Evolutionary conservation across 2,888 invertebrate species (phyloP).

Genomic region (Callosobruchus maculatus): DNA sequence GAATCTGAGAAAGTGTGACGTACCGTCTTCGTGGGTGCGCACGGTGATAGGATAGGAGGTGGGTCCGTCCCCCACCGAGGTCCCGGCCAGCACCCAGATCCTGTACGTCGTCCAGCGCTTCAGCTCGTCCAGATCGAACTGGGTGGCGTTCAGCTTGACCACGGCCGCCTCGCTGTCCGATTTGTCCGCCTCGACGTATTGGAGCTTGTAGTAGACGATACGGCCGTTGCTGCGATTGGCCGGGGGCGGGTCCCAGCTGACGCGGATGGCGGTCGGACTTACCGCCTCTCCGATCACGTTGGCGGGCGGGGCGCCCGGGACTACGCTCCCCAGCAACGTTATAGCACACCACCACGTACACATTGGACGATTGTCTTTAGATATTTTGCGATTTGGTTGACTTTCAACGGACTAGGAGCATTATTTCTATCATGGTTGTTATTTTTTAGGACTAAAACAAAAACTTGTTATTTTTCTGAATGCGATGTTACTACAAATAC

Average conservation of each 20-base stretch:
- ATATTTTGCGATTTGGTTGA: neutral
- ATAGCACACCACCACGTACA: neutral
- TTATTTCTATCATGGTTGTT: too few relatives aligned
- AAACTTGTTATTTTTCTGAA: too few relatives aligned
- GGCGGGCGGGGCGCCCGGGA: slow-evolving; percentile 95
- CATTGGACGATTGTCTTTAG: neutral
- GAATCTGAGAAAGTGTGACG: slow-evolving; percentile 59
- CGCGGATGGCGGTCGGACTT: slow-evolving; percentile 84
- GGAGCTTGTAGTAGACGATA: slow-evolving; percentile 93
- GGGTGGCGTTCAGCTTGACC: slow-evolving; percentile 74
- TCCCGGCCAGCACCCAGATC: slow-evolving; percentile 95
- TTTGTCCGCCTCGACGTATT: slow-evolving; percentile 79
- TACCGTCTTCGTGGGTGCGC: slow-evolving; percentile 98
- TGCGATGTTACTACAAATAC: too few relatives aligned
- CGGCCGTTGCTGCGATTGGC: slow-evolving; percentile 87
- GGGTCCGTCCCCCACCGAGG: slow-evolving; percentile 94
- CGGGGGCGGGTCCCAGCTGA: slow-evolving; percentile 91
- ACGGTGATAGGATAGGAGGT: slow-evolving; percentile 87
- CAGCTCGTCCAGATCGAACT: slow-evolving; percentile 82
- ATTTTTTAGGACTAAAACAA: too few relatives aligned
- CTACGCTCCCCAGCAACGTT: slow-evolving; percentile 51
- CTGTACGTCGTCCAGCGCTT: slow-evolving; percentile 95
- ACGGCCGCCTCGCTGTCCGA: slow-evolving; percentile 82
- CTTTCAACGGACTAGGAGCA: too few relatives aligned
- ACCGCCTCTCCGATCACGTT: slow-evolving; percentile 86